Evolutionary conservation across 1,140 invertebrate species (phyloP).

Genomic region (Neodiprion lecontei): DNA sequence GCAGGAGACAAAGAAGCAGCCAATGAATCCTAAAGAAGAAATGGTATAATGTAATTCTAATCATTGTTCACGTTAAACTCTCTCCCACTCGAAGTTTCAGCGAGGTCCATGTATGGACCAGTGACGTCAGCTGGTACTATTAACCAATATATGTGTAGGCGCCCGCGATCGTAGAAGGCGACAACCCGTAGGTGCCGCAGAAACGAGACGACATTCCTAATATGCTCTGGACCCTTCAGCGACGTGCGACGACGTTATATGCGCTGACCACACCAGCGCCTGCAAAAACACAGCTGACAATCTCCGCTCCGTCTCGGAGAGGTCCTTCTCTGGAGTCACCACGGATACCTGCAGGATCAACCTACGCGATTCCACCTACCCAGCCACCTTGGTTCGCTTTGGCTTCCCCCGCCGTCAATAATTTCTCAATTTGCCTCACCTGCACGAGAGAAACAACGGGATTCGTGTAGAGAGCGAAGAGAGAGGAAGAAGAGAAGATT

Average conservation of each 20-base stretch:
- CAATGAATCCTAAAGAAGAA: slow-evolving; percentile 28
- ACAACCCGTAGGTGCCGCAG: slow-evolving; percentile 41
- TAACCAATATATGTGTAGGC: slow-evolving; percentile 45
- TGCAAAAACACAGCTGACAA: background rate
- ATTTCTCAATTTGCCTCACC: too few species aligned
- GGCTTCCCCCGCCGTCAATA: too few species aligned
- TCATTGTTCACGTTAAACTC: slow-evolving; percentile 33
- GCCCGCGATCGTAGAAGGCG: slow-evolving; percentile 45
- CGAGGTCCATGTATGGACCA: slow-evolving; percentile 46
- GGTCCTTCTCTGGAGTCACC: background rate
- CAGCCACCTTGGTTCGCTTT: too few species aligned
- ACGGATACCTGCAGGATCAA: background rate
- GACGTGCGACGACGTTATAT: background rate
- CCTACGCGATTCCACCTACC: background rate
- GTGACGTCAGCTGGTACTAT: slow-evolving; percentile 52
- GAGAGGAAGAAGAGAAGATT: too few species aligned
- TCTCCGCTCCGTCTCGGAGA: background rate
- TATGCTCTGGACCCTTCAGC: background rate
- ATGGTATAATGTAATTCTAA: slow-evolving; percentile 46
- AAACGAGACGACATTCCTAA: background rate
- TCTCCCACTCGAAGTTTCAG: slow-evolving; percentile 38
- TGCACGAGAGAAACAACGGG: too few species aligned
- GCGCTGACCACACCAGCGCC: too few species aligned
- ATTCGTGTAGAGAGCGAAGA: too few species aligned
- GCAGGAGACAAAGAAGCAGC: too few species aligned